Conservation (phyloP, 2,113 vertebrate species). For the Microcebus ravelobensis region DNA sequence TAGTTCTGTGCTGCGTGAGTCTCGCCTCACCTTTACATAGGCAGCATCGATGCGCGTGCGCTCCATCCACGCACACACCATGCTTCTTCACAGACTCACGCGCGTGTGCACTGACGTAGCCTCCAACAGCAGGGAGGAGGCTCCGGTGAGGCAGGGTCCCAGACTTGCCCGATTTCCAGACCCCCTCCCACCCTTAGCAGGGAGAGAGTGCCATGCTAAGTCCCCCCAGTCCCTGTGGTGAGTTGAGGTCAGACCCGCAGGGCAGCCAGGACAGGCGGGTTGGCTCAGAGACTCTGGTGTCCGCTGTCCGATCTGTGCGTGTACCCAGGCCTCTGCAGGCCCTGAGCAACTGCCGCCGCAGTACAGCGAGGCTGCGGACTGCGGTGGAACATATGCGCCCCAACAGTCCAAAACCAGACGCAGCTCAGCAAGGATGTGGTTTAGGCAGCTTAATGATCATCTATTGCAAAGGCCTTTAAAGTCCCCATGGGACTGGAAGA, state of each 20-base stretch:
- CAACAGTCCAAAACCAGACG: too few relatives aligned
- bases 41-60: too few relatives aligned
- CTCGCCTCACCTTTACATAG: background rate
- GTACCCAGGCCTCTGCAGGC: background rate
- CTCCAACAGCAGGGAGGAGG: background rate
- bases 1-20: background rate
- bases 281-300: background rate
- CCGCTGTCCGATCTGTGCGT: fast-evolving
- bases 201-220: background rate
- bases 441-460: background rate
- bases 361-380: background rate
- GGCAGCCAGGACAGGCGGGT: background rate
- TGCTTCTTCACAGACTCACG: background rate
- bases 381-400: background rate
- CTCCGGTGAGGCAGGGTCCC: background rate
- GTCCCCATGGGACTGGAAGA: too few relatives aligned
- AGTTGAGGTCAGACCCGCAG: background rate
- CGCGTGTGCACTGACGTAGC: background rate
- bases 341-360: background rate
- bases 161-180: background rate
- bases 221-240: background rate
- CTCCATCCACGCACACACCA: background rate
- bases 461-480: background rate
- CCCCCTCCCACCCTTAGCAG: background rate
- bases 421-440: too few relatives aligned